Conservation (phyloP, 1,140 invertebrate species). For the Thaumetopoea pityocampa region DNA sequence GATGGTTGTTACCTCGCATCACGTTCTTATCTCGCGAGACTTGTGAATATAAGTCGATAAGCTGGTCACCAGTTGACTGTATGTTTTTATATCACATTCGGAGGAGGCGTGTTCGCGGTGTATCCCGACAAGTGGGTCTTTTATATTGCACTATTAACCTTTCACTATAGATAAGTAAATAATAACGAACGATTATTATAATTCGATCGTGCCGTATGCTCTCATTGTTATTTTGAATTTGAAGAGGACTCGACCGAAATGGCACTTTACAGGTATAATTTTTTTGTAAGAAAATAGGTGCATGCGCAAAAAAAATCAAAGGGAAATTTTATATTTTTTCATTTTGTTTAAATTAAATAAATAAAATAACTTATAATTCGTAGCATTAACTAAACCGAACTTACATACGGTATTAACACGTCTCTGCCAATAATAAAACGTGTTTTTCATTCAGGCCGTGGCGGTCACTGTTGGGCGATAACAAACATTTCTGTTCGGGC, state of each 20-base stretch:
- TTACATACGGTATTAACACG: no score
- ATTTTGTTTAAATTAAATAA: no score
- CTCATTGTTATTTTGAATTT: conserved; percentile 18
- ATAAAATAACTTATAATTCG: no score
- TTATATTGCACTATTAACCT: conserved; percentile 38
- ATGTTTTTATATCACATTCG: conserved; percentile 60
- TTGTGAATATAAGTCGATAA: conserved; percentile 72
- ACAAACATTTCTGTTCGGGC: no score
- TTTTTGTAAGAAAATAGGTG: conserved; percentile 4
- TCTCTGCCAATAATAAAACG: no score
- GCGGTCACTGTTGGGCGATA: no score
- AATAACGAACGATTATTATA: conserved; percentile 19
- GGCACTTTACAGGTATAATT: conserved; percentile 22
- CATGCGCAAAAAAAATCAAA: conserved; percentile 1
- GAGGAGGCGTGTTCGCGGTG: conserved; percentile 62
- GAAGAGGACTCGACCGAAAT: conserved; percentile 15
- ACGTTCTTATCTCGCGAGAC: conserved; percentile 47
- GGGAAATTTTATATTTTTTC: no score
- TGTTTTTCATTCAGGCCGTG: no score
- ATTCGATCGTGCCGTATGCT: conserved; percentile 21
- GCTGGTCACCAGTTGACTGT: conserved; percentile 43
- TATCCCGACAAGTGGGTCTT: conserved; percentile 52
- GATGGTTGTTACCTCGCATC: conserved; percentile 71
- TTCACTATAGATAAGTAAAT: conserved; percentile 33
- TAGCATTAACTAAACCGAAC: no score